Conservation (phyloP, 2,888 invertebrate genomes). For the Thalpophila matura region DNA sequence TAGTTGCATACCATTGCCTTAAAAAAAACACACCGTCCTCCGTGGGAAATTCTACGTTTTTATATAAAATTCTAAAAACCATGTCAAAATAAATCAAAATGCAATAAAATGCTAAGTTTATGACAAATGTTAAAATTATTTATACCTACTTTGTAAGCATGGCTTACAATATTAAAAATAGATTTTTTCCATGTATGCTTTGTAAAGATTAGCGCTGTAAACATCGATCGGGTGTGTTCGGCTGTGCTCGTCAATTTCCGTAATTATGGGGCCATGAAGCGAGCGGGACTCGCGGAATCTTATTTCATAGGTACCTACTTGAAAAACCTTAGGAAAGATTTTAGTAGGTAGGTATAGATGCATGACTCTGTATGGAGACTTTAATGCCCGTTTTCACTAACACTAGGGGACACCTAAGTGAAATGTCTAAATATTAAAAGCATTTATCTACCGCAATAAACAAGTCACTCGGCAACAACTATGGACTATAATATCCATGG, state of each 20-base stretch:
- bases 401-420: no score
- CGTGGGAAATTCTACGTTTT: not conserved
- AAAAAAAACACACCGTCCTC: not conserved
- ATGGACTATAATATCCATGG: no score
- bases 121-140: constrained; percentile 47
- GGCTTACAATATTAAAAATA: constrained; percentile 55
- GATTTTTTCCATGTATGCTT: constrained; percentile 58
- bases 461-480: no score
- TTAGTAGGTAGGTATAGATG: no score
- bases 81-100: not conserved
- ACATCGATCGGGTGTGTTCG: constrained; percentile 61
- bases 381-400: no score
- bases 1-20: no score
- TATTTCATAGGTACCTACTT: no score
- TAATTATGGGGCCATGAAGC: constrained; percentile 48
- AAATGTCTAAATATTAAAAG: no score
- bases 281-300: no score
- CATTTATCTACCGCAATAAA: no score
- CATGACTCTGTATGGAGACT: no score
- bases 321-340: no score
- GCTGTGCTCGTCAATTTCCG: constrained; percentile 62
- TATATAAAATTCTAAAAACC: not conserved
- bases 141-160: constrained; percentile 27
- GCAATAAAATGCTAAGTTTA: constrained; percentile 30
- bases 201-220: constrained; percentile 58